phyloP scores from a whole-genome alignment of 1,140 invertebrate genomes.

The Whitmania pigra region DNA sequence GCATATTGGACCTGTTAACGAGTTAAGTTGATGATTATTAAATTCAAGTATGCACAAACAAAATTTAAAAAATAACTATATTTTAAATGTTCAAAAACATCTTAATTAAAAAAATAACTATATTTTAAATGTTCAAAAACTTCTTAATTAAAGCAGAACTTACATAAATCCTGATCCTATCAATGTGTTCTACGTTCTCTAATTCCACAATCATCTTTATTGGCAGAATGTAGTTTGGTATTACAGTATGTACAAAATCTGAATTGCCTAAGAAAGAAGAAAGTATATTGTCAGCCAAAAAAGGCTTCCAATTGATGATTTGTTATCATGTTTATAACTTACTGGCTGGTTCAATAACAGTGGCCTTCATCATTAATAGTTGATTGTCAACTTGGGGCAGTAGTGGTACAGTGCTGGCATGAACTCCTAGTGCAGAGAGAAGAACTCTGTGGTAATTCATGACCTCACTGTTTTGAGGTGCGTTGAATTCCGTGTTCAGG shows the following conservation, averaged over 20 bases:
- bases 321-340: not conserved
- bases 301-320: not conserved
- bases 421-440: not conserved
- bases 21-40: no score
- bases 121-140: no score
- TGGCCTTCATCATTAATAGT: not conserved
- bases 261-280: not conserved
- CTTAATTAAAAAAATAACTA: no score
- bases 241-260: not conserved
- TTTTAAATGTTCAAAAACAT: no score
- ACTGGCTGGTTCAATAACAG: not conserved
- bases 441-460: not conserved
- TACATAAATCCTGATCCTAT: conserved; percentile 1
- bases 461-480: not conserved
- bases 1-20: no score
- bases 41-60: no score
- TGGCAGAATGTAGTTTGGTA: not conserved
- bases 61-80: no score
- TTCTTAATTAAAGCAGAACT: not conserved
- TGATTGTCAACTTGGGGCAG: not conserved
- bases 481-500: not conserved
- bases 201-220: not conserved
- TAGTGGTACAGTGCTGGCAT: not conserved
- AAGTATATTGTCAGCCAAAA: not conserved
- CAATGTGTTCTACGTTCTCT: not conserved